phyloP scores from a whole-genome alignment of 2,888 invertebrate genomes.

The Geophilus truncorum region DNA sequence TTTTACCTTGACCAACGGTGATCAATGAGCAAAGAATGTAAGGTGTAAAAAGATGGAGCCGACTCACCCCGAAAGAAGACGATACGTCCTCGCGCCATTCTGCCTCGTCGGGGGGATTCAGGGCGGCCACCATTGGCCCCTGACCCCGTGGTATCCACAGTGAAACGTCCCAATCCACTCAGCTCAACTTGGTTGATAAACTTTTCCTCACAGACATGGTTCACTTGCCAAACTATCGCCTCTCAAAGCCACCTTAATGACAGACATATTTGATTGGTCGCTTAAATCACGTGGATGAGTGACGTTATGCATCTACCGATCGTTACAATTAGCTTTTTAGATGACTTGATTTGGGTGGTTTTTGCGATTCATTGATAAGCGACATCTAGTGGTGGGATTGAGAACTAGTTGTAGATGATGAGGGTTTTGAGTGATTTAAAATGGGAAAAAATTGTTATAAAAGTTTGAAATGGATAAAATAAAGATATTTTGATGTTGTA shows the following conservation, averaged over 20 bases:
- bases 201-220: not conserved
- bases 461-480: no score
- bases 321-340: not conserved
- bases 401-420: no score
- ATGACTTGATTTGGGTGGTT: not conserved
- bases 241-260: not conserved
- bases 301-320: not conserved
- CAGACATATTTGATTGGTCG: not conserved
- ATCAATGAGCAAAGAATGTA: constrained; percentile 9
- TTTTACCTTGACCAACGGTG: not conserved
- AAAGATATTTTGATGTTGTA: no score
- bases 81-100: constrained; percentile 8
- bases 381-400: no score
- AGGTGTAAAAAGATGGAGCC: not conserved
- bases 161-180: not conserved
- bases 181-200: not conserved
- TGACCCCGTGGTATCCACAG: constrained; percentile 14
- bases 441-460: no score
- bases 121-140: constrained; percentile 9
- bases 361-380: not conserved
- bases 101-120: not conserved
- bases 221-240: not conserved
- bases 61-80: constrained; percentile 28
- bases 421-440: no score
- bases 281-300: not conserved